Evolutionary conservation across 2,888 invertebrate species (phyloP), one percentile per base, ranked within the genome.

Genomic region (Augiades crinisus): DNA sequence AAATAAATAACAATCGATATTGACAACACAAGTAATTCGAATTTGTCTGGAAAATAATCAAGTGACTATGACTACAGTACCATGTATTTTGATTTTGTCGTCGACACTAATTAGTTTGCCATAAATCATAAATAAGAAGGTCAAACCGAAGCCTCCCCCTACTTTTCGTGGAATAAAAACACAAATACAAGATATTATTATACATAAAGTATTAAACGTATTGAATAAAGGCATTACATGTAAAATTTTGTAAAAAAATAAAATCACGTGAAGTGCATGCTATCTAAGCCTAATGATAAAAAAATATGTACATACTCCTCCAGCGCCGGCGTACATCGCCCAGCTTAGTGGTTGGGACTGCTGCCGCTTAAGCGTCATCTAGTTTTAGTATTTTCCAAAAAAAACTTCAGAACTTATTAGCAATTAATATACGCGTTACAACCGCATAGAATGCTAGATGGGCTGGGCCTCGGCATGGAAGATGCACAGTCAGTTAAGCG

Each of bases 201-300:
- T 0, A 16, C 5, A 6, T 7, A 27, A 6, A 22, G 6, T 41
- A 10, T 14, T 10, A 27, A 24, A 16, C 6, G 24, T 14, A 40
- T 5, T 37, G 27, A 10, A 27, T 27, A 19, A n/a, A 38, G 22
- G 22, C 7, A 36, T 8, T 19, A 10, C 8, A 46, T 46, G 44
- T 46, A 36, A 46, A 36, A 46, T 36, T 36, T 36, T 12, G 16
- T 36, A 46, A 24, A 46, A 46, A 46, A 46, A 46, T 44, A 44
- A 44, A 19, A 37, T 24, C 31, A 45, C 10, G 24, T 36, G 34
- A 46, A 36, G 34, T 36, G 46, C 46, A 27, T 46, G 36, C 22
- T 24, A 46, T 36, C 36, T 46, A 46, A 46, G 24, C 36, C 46
- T 46, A 46, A 34, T 3, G 16, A 36, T 12, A 19, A 30, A 31